phyloP scores from a whole-genome alignment of 2,113 vertebrate genomes.

The Scomber colias region DNA sequence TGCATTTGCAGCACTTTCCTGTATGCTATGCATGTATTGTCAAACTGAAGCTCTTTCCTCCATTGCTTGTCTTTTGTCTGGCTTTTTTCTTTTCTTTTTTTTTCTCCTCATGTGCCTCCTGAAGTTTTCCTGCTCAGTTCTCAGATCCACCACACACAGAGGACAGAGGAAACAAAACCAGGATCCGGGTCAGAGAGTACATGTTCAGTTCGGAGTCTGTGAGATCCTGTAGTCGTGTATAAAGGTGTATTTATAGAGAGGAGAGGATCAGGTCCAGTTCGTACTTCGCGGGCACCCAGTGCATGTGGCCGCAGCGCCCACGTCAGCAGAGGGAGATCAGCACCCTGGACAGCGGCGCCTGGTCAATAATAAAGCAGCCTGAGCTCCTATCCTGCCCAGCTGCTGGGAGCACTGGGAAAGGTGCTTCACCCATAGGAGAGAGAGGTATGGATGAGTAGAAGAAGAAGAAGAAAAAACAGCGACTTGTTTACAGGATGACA shows the following conservation, averaged over 20 bases:
- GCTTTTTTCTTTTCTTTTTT: no score
- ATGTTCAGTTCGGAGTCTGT: no score
- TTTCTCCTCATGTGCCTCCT: no score
- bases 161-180: no score
- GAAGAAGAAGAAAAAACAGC: neutral
- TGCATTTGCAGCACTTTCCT: no score
- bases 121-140: no score
- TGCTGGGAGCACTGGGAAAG: slow-evolving; percentile 24
- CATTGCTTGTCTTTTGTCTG: no score
- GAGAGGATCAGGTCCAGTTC: slow-evolving; percentile 27
- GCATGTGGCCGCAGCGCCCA: slow-evolving; percentile 57
- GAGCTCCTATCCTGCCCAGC: slow-evolving; percentile 46
- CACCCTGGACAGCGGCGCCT: slow-evolving; percentile 83
- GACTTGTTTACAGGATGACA: slow-evolving; percentile 49
- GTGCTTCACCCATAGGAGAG: slow-evolving; percentile 6
- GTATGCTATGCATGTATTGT: no score
- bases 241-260: neutral
- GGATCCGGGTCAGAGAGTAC: no score
- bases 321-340: slow-evolving; percentile 79
- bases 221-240: no score
- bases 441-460: slow-evolving; percentile 20
- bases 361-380: slow-evolving; percentile 59
- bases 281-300: slow-evolving; percentile 70
- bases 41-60: no score
- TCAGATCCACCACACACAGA: no score